Base-by-base conservation (phyloP, 2,113 vertebrate species). In the rabbit (Oryctolagus cuniculus) region DNA sequence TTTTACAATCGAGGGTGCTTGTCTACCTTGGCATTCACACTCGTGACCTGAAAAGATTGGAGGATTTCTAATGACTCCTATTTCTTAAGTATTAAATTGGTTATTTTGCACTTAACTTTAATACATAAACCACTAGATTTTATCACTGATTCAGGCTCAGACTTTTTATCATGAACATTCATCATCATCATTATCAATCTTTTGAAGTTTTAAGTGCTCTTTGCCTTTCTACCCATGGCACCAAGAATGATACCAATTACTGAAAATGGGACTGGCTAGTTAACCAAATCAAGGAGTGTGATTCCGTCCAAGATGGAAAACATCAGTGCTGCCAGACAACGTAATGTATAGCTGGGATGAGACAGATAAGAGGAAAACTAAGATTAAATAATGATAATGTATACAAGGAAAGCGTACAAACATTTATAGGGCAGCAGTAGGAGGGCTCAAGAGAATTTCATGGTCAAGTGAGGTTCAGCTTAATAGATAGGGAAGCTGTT, bases 301-400 rank as follows among this genome's bases (percentile, higher is more conserved):
- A 78, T 55, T 88, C 21, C 36, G 25, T 55, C 31, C 36, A 55
- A 89, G 87, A 6, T 25, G 83, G 63, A 83, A 93, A 91, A 87
- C 36, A 66, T 55, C 51, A 61, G 67, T 6, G 31, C 27, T 80
- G 27, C 55, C 34, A 89, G 87, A 69, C 31, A 51, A 70, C 0
- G 15, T 19, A 49, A 84, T 63, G 25, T 19, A 87, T 0, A 83
- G 36, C 36, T 19, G 24, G 7, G 77, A 67, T 1, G 24, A 15
- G 77, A 74, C 16, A 21, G 53, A 75, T 31, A 87, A 15, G 6
- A 34, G 77, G 77, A 81, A 38, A 77, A 72, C 34, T 81, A 73
- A 22, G 13, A 93, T 85, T 69, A 94, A 97, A 87, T 67, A 89
- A 5, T 87, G 83, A 80, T 77, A 44, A 83, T 70, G 36, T n/a